A percentile compares a stretch with the other conserved stretches of the same genome.
phyloP scores from a whole-genome alignment of 2,888 invertebrate genomes.

The Endotricha flammealis region DNA sequence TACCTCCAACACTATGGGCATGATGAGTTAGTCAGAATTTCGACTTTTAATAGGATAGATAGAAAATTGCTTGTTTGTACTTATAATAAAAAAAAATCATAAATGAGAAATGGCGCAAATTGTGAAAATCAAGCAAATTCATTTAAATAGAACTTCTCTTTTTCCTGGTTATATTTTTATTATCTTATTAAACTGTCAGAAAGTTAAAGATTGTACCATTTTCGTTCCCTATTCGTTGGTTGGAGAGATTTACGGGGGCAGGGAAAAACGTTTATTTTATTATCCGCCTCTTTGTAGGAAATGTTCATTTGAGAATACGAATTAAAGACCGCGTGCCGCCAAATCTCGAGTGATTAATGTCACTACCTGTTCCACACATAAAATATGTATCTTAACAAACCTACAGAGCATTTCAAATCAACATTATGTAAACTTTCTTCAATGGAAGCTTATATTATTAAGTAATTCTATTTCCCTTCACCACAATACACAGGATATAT shows the following conservation, averaged over 20 bases:
- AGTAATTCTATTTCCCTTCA: no score
- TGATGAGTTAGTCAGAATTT: no score
- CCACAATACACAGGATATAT: no score
- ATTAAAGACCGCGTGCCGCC: conserved; percentile 8
- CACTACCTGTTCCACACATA: neutral
- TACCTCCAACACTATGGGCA: no score
- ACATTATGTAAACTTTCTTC: no score
- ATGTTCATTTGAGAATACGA: conserved; percentile 31
- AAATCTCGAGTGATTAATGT: conserved; percentile 8
- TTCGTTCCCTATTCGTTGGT: conserved; percentile 58
- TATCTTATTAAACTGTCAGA: conserved; percentile 75
- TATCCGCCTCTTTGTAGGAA: conserved; percentile 52
- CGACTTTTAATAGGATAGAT: no score
- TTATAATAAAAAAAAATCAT: no score
- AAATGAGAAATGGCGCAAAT: no score
- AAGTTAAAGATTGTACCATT: conserved; percentile 71
- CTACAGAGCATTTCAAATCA: no score
- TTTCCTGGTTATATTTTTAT: conserved; percentile 64
- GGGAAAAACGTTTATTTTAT: conserved; percentile 60
- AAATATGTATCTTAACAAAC: no score
- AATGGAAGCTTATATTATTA: no score
- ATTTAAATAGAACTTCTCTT: conserved; percentile 33
- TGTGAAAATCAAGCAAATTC: conserved; percentile 30
- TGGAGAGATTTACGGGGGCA: conserved; percentile 55
- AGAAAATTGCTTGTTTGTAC: no score